Evolutionary conservation across 1,140 invertebrate species (phyloP), one percentile per base, ranked within the genome.

Genomic region (Chironomus striatipennis): DNA sequence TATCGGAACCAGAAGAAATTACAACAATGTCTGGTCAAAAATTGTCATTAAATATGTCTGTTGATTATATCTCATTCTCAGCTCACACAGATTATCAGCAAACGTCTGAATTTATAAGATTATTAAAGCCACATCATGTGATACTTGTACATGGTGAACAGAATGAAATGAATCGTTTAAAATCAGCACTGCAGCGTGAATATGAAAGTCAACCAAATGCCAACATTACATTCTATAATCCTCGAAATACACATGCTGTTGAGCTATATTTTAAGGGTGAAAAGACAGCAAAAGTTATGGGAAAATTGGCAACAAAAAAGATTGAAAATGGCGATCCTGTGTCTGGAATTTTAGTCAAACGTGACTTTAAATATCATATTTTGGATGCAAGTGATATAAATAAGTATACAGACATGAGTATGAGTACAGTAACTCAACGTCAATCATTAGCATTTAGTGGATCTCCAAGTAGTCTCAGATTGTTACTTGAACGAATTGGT

Each of bases 11-110:
- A 0, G 97, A 98, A 82, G 97, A 99, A 84, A 97, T 99, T 24
- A 91, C 92, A 0, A 93, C 97, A 0, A 92, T 99, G 89, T 90
- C 89, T 15, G 98, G 98, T 0, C 96, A 98, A 83, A 98, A 97
- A 83, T 84, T 99, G 20, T 95, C 96, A 0, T 84, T 99, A 6
- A 98, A 98, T 83, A 95, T 97, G 92, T 97, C 96, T 0, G 97
- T 99, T 0, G 97, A 98, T 83, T 99, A 99, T 80, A 99, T 99
- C 78, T 98, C 96, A 0, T 99, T 99, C 83, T 99, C 97, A 0
- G 98, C 98, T 1, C 98, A 99, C 80, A 99, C 98, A 0, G 98
- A 99, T 84, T 99, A 98, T 83, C 92, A 98, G 80, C 98, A 99
- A 85, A 99, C 98, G 0, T 96, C 94, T 21, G 97, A 98, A 84